Conservation (phyloP, 2,797 vertebrate genomes). For the Oryzias dopingdopingensis region DNA sequence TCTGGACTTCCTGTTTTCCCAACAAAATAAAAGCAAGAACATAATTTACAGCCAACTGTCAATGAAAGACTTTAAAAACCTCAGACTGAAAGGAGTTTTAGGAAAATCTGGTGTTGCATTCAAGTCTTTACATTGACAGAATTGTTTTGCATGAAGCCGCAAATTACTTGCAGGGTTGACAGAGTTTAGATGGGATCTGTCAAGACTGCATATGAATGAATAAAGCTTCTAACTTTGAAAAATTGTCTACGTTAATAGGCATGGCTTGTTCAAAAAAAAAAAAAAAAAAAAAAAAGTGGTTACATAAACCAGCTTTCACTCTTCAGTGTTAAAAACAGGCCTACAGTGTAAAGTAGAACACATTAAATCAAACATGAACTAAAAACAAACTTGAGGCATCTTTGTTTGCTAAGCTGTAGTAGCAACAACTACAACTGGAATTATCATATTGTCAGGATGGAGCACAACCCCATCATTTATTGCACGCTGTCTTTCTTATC, state of each 20-base stretch:
- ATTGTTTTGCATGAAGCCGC: too few species aligned
- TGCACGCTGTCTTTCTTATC: slow-evolving; percentile 40
- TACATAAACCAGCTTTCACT: not conserved
- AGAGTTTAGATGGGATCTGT: too few species aligned
- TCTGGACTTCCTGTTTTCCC: not conserved
- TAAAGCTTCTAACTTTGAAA: too few species aligned
- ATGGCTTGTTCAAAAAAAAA: too few species aligned
- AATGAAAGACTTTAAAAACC: not conserved
- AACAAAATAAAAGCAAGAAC: not conserved
- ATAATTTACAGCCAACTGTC: slow-evolving; percentile 8
- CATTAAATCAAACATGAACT: slow-evolving; percentile 6
- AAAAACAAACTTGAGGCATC: slow-evolving; percentile 53
- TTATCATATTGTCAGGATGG: slow-evolving; percentile 16
- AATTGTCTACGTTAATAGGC: too few species aligned
- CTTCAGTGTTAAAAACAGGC: slow-evolving; percentile 4
- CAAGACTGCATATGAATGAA: too few species aligned
- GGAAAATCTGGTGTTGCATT: too few species aligned
- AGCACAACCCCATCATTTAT: slow-evolving; percentile 34
- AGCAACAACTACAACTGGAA: slow-evolving; percentile 20
- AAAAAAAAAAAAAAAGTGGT: not conserved
- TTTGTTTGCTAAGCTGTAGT: slow-evolving; percentile 11
- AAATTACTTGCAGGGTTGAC: too few species aligned
- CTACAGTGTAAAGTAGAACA: slow-evolving; percentile 6
- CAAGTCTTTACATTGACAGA: too few species aligned
- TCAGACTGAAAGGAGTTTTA: not conserved